phyloP scores from a whole-genome alignment of 2,888 invertebrate genomes.

The Microctonus aethiopoides region DNA sequence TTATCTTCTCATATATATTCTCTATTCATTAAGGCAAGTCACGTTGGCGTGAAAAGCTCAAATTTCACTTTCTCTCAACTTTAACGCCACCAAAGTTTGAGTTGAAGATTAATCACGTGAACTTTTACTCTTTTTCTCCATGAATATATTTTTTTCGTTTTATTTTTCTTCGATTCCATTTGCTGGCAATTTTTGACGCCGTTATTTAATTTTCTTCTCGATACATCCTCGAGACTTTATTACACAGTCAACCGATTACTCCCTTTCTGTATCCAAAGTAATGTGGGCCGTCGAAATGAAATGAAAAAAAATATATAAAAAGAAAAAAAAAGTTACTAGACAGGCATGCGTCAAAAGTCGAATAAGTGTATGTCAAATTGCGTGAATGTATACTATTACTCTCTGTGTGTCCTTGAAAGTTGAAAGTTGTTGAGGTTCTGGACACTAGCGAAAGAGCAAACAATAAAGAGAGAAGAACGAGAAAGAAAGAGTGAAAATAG shows the following conservation, averaged over 20 bases:
- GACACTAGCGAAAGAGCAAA: not conserved
- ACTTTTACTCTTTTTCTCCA: not conserved
- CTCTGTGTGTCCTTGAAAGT: constrained; percentile 10
- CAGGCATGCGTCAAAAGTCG: constrained; percentile 15
- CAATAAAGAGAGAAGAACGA: not conserved
- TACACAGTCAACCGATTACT: not conserved
- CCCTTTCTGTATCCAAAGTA: not conserved
- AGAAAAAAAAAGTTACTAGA: constrained; percentile 18
- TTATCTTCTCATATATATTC: not conserved
- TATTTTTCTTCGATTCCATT: not conserved
- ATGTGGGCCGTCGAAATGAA: constrained; percentile 21
- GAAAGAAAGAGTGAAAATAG: not conserved
- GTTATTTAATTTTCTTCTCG: not conserved
- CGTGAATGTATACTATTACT: constrained; percentile 15
- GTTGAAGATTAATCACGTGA: not conserved
- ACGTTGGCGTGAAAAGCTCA: not conserved
- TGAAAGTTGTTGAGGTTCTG: not conserved
- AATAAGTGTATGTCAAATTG: constrained; percentile 4
- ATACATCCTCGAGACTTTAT: not conserved
- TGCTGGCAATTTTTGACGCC: not conserved
- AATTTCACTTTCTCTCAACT: not conserved
- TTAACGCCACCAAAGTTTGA: not conserved
- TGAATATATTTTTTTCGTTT: not conserved
- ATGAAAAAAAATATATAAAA: not conserved
- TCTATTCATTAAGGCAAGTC: not conserved